Conservation (phyloP, 1,140 invertebrate species). For the Ptiloglossa arizonensis region DNA sequence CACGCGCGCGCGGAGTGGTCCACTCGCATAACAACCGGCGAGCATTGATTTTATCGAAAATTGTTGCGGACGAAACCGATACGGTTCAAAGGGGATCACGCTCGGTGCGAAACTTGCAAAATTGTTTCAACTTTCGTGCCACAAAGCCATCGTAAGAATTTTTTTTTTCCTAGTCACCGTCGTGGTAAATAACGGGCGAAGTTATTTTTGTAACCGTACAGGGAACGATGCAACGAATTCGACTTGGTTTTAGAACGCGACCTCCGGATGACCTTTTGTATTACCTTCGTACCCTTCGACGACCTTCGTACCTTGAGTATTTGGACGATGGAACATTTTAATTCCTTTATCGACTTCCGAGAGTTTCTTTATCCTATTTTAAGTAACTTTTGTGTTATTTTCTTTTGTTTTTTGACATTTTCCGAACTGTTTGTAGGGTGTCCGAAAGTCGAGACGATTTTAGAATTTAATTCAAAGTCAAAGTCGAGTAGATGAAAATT, state of each 20-base stretch:
- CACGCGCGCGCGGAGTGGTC: slow-evolving; percentile 21
- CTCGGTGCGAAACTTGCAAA: background rate
- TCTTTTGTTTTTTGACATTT: background rate
- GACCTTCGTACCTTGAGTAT: no score
- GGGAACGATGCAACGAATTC: background rate
- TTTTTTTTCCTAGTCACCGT: no score
- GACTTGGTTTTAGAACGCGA: background rate
- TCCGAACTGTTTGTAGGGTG: background rate
- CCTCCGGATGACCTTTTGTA: background rate
- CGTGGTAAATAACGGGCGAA: background rate
- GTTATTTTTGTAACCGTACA: background rate
- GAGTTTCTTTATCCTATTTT: no score
- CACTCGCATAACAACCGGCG: background rate
- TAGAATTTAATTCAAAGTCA: no score
- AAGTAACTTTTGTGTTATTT: no score
- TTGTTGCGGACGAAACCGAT: background rate
- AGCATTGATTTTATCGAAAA: slow-evolving; percentile 41
- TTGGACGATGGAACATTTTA: no score
- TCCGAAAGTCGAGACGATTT: no score
- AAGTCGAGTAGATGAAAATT: no score
- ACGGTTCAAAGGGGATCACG: background rate
- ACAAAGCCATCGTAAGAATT: no score
- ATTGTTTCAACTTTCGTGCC: background rate
- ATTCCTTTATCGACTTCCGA: no score
- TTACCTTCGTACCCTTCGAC: background rate